phyloP scores from a whole-genome alignment of 2,797 vertebrate species.

The Antrozous pallidus region DNA sequence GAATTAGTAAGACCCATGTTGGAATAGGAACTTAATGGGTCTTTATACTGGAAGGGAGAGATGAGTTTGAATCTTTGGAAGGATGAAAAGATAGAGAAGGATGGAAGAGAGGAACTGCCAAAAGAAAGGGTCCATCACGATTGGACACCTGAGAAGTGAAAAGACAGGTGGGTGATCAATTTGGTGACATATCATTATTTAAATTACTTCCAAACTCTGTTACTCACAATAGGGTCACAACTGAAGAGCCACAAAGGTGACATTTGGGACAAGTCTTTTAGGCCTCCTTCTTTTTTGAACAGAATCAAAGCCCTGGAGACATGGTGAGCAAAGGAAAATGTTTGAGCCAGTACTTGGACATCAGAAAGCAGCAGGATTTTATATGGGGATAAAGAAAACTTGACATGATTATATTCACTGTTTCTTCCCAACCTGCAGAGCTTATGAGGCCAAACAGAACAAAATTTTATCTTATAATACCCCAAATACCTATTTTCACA shows the following conservation, averaged over 20 bases:
- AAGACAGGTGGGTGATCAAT: not conserved
- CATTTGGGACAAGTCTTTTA: not conserved
- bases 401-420: not conserved
- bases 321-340: not conserved
- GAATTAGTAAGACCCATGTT: not conserved
- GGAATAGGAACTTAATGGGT: not conserved
- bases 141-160: not conserved
- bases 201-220: not conserved
- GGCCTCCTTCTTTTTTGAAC: not conserved
- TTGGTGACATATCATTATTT: not conserved
- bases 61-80: not conserved
- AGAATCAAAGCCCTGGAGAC: slow-evolving; percentile 1
- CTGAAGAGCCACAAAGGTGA: not conserved
- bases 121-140: not conserved
- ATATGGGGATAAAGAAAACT: not conserved
- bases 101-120: not conserved
- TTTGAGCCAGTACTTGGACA: not conserved
- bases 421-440: not conserved
- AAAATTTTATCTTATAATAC: not conserved
- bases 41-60: not conserved
- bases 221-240: not conserved
- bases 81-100: not conserved
- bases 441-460: not conserved
- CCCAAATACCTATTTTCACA: not conserved
- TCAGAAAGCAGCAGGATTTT: not conserved